Evolutionary conservation across 2,888 invertebrate species (phyloP).

Genomic region (Teleiodes luculella): DNA sequence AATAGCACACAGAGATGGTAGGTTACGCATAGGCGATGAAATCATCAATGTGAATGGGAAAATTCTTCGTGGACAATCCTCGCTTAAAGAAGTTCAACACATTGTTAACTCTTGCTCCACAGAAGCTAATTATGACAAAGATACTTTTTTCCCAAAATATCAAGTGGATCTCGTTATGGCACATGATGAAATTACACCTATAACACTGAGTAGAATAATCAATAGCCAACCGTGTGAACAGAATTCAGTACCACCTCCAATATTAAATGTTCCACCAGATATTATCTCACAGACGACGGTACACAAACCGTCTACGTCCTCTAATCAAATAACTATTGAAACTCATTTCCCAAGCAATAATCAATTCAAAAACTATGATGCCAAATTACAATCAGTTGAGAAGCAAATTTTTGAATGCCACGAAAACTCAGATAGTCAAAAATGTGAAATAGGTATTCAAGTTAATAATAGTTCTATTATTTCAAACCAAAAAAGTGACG

Average conservation of each 20-base stretch:
- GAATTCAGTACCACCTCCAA: slow-evolving; percentile 34
- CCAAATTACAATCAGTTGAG: slow-evolving; percentile 33
- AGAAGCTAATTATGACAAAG: slow-evolving; percentile 61
- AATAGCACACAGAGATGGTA: slow-evolving; percentile 87
- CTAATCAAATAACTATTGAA: slow-evolving; percentile 67
- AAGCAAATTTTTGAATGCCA: slow-evolving; percentile 15
- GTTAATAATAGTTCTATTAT: slow-evolving; percentile 47
- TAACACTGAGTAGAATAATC: slow-evolving; percentile 68
- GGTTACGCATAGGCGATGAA: slow-evolving; percentile 91
- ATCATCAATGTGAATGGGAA: slow-evolving; percentile 93
- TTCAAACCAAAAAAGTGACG: slow-evolving; percentile 72
- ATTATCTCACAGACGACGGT: slow-evolving; percentile 71
- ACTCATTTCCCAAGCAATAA: slow-evolving; percentile 67
- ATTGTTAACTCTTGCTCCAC: slow-evolving; percentile 75
- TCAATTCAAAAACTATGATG: slow-evolving; percentile 42
- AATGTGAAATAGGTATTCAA: slow-evolving; percentile 57
- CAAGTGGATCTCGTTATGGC: slow-evolving; percentile 82
- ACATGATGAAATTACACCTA: slow-evolving; percentile 80
- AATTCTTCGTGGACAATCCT: slow-evolving; percentile 85
- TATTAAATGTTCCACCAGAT: slow-evolving; percentile 62
- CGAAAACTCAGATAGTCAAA: slow-evolving; percentile 30
- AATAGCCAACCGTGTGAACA: slow-evolving; percentile 55
- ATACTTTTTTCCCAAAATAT: slow-evolving; percentile 61
- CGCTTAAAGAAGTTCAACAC: slow-evolving; percentile 81
- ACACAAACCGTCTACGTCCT: slow-evolving; percentile 57